Percentiles rank a stretch among this genome's conserved stretches.
phyloP scores from a whole-genome alignment of 30 jellyfish, hydroid and myxozoan species.

The Chironex yamaguchii region DNA sequence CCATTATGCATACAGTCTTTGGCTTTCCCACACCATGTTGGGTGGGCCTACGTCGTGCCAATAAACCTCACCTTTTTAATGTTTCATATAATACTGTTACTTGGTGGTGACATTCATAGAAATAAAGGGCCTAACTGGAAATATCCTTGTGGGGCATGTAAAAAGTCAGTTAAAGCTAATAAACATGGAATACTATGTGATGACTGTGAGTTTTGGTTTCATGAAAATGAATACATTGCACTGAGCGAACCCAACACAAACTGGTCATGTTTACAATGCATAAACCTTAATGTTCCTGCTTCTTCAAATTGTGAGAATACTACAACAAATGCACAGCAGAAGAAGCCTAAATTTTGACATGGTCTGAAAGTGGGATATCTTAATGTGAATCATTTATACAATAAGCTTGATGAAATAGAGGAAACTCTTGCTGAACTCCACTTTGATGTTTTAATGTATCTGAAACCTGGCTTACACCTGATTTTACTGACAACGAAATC shows the following conservation, averaged over 20 bases:
- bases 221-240: slow-evolving; percentile 29
- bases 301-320: slow-evolving; percentile 15
- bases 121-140: slow-evolving; percentile 61
- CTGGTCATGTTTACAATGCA: slow-evolving; percentile 52
- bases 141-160: slow-evolving; percentile 8
- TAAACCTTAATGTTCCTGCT: too few relatives aligned
- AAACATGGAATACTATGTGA: slow-evolving; percentile 50
- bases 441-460: slow-evolving; percentile 33
- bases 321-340: slow-evolving; percentile 15
- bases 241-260: slow-evolving; percentile 30
- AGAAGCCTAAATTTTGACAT: slow-evolving; percentile 34
- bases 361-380: slow-evolving; percentile 61
- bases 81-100: slow-evolving; percentile 49
- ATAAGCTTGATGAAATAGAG: slow-evolving; percentile 38
- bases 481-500: slow-evolving; percentile 21
- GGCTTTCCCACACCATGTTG: slow-evolving; percentile 53
- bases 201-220: slow-evolving; percentile 64
- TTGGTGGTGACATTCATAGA: slow-evolving; percentile 56
- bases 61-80: slow-evolving; percentile 33
- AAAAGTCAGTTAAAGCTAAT: slow-evolving; percentile 51
- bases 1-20: slow-evolving; percentile 37
- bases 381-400: slow-evolving; percentile 42
- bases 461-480: slow-evolving; percentile 67
- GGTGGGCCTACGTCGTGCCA: slow-evolving; percentile 59
- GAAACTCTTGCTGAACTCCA: slow-evolving; percentile 32